Percentiles rank a stretch among this genome's conserved stretches.
Evolutionary conservation across 2,797 vertebrate species (phyloP).

Genomic region (Megalops cyprinoides): DNA sequence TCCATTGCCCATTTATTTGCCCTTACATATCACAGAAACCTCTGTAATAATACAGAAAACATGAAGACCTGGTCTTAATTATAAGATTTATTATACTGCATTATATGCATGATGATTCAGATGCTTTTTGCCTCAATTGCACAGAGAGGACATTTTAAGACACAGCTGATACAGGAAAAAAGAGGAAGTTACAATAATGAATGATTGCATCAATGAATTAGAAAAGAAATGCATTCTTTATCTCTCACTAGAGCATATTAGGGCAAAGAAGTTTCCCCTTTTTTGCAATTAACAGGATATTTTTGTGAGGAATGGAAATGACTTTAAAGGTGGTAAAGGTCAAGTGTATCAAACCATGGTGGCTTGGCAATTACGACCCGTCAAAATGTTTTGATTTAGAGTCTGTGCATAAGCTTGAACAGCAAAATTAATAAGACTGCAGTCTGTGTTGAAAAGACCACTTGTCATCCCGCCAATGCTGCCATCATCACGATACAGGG

Average conservation of each 20-base stretch:
- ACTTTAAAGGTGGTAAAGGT: conserved; percentile 80
- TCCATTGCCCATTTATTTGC: conserved; percentile 28
- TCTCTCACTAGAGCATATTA: conserved; percentile 63
- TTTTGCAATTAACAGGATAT: conserved; percentile 77
- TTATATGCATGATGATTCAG: conserved; percentile 50
- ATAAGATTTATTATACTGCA: conserved; percentile 15
- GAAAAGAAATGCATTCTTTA: conserved; percentile 76
- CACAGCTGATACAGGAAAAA: not conserved
- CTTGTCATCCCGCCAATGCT: conserved; percentile 67
- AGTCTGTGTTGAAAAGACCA: conserved; percentile 78
- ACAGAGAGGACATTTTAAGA: conserved; percentile 53
- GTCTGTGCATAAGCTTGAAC: conserved; percentile 59
- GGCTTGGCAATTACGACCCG: conserved; percentile 74
- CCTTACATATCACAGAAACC: not conserved
- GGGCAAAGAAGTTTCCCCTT: conserved; percentile 59
- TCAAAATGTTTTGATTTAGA: conserved; percentile 60
- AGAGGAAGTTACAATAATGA: conserved; percentile 51
- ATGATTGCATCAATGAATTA: conserved; percentile 76
- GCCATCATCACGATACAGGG: conserved; percentile 67
- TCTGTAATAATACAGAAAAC: conserved; percentile 4
- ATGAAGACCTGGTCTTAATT: conserved; percentile 21
- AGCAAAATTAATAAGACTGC: conserved; percentile 72
- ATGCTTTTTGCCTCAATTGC: conserved; percentile 64
- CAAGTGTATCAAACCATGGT: conserved; percentile 78
- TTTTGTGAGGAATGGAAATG: conserved; percentile 76